Base-by-base conservation (phyloP, 1,140 invertebrate species). In the Solenopsis fugax region DNA sequence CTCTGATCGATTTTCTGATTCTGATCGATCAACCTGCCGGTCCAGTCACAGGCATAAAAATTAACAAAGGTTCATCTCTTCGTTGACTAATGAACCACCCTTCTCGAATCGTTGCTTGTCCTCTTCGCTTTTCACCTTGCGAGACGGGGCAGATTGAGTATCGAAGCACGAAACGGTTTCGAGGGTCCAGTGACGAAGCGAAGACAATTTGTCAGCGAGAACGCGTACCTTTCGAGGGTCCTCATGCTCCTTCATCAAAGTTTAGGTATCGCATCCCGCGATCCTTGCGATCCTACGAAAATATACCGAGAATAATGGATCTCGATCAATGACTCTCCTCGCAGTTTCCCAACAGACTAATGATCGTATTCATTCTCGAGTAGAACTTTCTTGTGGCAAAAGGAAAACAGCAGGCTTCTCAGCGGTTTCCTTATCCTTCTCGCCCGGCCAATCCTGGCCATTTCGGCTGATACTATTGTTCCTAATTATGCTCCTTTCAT, bases 391-490 rank as follows among this genome's bases (percentile, higher is more conserved):
- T 41, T 85, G 62, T 29, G 37, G 60, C 78, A 78, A 91, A 91
- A 93, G 90, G 82, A 92, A 92, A 93, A 92, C 89, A 89, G 77
- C 93, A 69, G 76, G 85, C 88, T 85, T 87, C 89, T 85, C 78
- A 56, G 52, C 18, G 72, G 52, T 78, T 64, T 67, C 48, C 54
- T 75, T 60, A 54, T 21, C 24, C 81, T 69, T 78, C 81, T 65
- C 84, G 41, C 56, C 56, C 37, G 21, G 69, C 60, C 87, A 81
- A 92, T 81, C 34, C 24, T 41, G 84, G 56, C 54, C 69, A 85
- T 89, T 50, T 52, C 52, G 65, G 87, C 91, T 93, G 93, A 91
- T 93, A 89, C 90, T 91, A 93, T 93, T 93, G 92, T 93, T 89
- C 92, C 90, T 88, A 81, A 78, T 88, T 90, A 91, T 86, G 85